Conservation (phyloP, 2,888 invertebrate genomes). For the Macrosiphum euphorbiae region DNA sequence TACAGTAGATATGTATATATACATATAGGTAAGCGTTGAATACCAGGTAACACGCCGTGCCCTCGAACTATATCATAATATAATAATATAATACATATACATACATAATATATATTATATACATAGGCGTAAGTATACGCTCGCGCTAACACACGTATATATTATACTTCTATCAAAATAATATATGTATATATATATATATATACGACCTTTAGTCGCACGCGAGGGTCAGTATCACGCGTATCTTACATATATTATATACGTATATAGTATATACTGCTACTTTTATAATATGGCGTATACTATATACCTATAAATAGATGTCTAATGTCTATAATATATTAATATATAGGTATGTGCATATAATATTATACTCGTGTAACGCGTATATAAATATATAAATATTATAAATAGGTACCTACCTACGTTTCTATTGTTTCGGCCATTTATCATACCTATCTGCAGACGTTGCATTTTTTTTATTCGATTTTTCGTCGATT, state of each 20-base stretch:
- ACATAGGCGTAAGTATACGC: background rate
- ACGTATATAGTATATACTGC: background rate
- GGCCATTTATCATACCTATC: background rate
- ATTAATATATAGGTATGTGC: background rate
- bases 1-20: background rate
- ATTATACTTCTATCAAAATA: background rate
- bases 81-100: background rate
- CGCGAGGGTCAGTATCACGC: conserved; percentile 1
- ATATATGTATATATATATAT: background rate
- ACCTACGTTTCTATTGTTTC: conserved; percentile 1
- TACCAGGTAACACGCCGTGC: conserved; percentile 9
- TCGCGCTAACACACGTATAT: background rate
- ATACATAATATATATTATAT: background rate
- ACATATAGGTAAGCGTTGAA: background rate
- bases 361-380: background rate
- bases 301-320: background rate
- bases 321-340: background rate
- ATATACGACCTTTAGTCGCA: conserved; percentile 14
- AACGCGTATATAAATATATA: background rate
- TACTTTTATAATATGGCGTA: background rate
- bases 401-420: background rate
- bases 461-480: background rate
- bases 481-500: conserved; percentile 47
- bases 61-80: conserved; percentile 35
- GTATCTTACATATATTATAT: background rate